Conservation (phyloP, 2,888 invertebrate genomes). For the Agrochola litura region DNA sequence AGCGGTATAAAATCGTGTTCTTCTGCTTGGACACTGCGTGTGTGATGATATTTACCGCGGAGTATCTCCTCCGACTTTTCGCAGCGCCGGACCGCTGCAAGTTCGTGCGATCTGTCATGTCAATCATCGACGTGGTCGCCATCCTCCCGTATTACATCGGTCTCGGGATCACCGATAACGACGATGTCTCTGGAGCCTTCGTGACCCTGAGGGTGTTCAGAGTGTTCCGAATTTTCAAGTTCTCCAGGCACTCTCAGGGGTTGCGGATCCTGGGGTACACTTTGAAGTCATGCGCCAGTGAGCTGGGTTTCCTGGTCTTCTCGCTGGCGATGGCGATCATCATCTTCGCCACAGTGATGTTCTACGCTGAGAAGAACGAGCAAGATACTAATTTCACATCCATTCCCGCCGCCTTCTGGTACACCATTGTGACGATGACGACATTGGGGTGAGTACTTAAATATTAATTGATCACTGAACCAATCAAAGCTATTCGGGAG, state of each 20-base stretch:
- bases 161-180: slow-evolving; percentile 98
- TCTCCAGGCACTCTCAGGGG: slow-evolving; percentile 99
- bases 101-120: slow-evolving; percentile 99
- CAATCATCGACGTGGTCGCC: slow-evolving; percentile 99
- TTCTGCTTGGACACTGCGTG: slow-evolving; percentile 99
- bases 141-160: slow-evolving; percentile 99
- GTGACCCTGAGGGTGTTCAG: slow-evolving; percentile 99
- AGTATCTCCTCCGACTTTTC: slow-evolving; percentile 98
- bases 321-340: slow-evolving; percentile 99
- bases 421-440: slow-evolving; percentile 99
- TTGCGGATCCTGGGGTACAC: slow-evolving; percentile 99
- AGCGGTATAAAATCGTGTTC: slow-evolving; percentile 99
- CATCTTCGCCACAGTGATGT: slow-evolving; percentile 99
- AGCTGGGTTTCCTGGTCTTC: slow-evolving; percentile 99
- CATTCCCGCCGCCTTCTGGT: slow-evolving; percentile 99
- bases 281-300: slow-evolving; percentile 99
- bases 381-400: slow-evolving; percentile 99
- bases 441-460: slow-evolving; percentile 97
- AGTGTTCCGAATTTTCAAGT: slow-evolving; percentile 99
- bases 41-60: slow-evolving; percentile 99
- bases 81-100: slow-evolving; percentile 99
- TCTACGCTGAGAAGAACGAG: slow-evolving; percentile 99
- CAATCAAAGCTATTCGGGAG: slow-evolving; percentile 37
- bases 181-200: slow-evolving; percentile 99
- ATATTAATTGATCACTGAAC: slow-evolving; percentile 45